Evolutionary conservation across 1,140 invertebrate genomes (phyloP).

Genomic region (Macrotrachela quadricornifera): DNA sequence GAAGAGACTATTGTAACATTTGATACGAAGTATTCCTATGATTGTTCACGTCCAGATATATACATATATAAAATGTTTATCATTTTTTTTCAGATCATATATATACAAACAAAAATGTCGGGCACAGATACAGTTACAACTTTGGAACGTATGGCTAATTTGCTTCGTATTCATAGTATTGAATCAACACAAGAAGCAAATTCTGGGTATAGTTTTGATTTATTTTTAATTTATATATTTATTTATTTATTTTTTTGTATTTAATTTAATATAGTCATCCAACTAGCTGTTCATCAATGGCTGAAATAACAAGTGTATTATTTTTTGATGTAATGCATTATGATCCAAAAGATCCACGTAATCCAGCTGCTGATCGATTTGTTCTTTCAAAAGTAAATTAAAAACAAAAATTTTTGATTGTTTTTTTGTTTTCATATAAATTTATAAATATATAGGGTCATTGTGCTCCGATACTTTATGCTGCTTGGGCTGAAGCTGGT

Average conservation of each 20-base stretch:
- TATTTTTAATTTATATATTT: background rate
- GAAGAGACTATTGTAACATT: too few species aligned
- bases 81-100: too few species aligned
- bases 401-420: background rate
- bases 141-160: slow-evolving; percentile 2
- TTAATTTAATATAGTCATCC: slow-evolving; percentile 87
- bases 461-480: slow-evolving; percentile 91
- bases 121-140: slow-evolving; percentile 24
- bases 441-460: slow-evolving; percentile 43
- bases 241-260: background rate
- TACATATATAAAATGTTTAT: too few species aligned
- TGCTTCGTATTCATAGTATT: slow-evolving; percentile 3
- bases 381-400: slow-evolving; percentile 66
- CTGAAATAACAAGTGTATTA: slow-evolving; percentile 90
- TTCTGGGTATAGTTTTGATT: slow-evolving; percentile 4
- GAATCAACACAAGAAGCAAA: slow-evolving; percentile 3
- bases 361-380: slow-evolving; percentile 74
- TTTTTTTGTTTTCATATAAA: background rate
- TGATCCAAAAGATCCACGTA: slow-evolving; percentile 57
- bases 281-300: slow-evolving; percentile 92
- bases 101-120: slow-evolving; percentile 17
- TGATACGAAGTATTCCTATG: too few species aligned
- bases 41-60: too few species aligned
- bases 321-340: slow-evolving; percentile 94
- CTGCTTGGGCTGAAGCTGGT: slow-evolving; percentile 72